A percentile compares a stretch with the other conserved stretches of the same genome.
phyloP scores from a whole-genome alignment of 2,113 vertebrate genomes.

The Gadus chalcogrammus region DNA sequence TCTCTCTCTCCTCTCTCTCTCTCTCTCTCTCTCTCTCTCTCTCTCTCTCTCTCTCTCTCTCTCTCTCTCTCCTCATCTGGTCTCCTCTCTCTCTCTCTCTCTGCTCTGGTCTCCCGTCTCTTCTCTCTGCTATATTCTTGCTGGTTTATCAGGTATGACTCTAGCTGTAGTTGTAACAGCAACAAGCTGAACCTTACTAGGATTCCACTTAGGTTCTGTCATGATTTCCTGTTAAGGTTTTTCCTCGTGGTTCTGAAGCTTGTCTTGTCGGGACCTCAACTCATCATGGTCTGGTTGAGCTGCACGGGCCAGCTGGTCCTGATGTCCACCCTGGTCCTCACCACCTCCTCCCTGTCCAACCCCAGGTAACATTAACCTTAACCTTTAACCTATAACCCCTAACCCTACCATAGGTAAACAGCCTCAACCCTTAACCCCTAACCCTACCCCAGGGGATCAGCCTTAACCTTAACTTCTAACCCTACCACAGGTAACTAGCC shows the following conservation, averaged over 20 bases:
- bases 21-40: neutral
- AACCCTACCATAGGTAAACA: neutral
- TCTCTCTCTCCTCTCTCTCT: constrained; percentile 5
- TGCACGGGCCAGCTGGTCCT: constrained; percentile 54
- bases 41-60: too few relatives aligned
- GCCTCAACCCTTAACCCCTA: neutral
- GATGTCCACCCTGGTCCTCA: constrained; percentile 54
- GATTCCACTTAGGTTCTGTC: too few relatives aligned
- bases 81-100: neutral
- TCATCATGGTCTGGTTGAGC: constrained; percentile 51
- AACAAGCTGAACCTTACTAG: too few relatives aligned
- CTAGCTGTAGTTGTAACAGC: too few relatives aligned
- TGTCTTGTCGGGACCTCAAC: constrained; percentile 20
- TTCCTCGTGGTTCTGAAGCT: too few relatives aligned
- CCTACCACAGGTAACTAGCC: neutral
- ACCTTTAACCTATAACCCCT: neutral
- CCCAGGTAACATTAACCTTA: neutral
- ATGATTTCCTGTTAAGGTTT: too few relatives aligned
- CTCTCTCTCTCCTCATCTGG: too few relatives aligned
- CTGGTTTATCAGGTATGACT: too few relatives aligned
- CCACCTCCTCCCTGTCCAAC: constrained; percentile 49
- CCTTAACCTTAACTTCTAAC: neutral
- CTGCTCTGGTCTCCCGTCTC: constrained; percentile 7
- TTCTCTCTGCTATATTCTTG: too few relatives aligned
- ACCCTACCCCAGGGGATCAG: neutral